These are phyloP conservation scores for Varanus salvator DNA, from an alignment of 2,113 vertebrate species.

Conservation along the genomic window DNA sequence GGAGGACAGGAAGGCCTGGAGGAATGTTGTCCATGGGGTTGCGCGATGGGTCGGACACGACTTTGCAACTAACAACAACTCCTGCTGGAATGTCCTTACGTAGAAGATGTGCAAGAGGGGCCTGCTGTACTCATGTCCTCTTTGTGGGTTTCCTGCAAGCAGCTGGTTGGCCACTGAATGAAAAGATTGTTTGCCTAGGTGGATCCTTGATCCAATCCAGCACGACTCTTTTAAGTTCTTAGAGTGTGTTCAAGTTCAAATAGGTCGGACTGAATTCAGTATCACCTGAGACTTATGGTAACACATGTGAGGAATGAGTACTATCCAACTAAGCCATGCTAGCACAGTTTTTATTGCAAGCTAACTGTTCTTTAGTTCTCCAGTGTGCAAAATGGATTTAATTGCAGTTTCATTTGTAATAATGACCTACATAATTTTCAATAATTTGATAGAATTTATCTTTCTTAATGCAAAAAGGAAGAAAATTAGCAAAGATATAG, in stretches of 20 bases:
- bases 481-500: constrained; percentile 64
- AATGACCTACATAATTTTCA: constrained; percentile 72
- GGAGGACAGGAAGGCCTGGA: too few species aligned
- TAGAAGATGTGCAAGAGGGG: too few species aligned
- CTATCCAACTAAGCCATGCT: constrained; percentile 24
- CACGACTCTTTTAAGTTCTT: too few species aligned
- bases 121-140: too few species aligned
- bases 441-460: constrained; percentile 68
- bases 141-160: too few species aligned
- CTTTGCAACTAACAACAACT: too few species aligned
- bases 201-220: too few species aligned
- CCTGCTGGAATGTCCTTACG: too few species aligned
- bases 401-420: constrained; percentile 65
- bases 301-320: constrained; percentile 10
- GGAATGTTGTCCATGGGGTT: too few species aligned
- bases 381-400: constrained; percentile 53
- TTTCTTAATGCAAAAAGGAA: constrained; percentile 68
- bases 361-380: constrained; percentile 49
- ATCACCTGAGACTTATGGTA: not conserved
- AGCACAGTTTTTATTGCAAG: constrained; percentile 17
- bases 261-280: not conserved
- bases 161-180: too few species aligned
- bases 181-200: too few species aligned
- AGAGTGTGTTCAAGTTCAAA: not conserved
- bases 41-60: too few species aligned